Conservation (phyloP, 1,140 invertebrate genomes). For the Drosophila lacteicornis region DNA sequence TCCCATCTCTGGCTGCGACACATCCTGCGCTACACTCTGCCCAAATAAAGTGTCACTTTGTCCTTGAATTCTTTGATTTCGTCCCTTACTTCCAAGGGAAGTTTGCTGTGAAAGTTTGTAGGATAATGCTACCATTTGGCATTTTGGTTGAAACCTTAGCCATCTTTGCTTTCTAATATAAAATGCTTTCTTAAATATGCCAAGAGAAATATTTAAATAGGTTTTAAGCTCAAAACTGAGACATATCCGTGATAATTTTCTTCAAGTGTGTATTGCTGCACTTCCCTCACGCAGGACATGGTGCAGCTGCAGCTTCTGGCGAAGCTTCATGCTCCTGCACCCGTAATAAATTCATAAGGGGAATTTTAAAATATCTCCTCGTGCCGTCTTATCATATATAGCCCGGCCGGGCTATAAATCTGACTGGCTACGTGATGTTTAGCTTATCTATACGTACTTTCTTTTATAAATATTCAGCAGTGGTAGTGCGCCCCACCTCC, state of each 20-base stretch:
- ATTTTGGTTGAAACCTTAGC: not conserved
- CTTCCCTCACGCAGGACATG: slow-evolving; percentile 45
- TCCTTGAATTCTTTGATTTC: slow-evolving; percentile 1
- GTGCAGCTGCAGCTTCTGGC: slow-evolving; percentile 18
- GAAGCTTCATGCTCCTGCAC: slow-evolving; percentile 24
- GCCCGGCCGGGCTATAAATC: slow-evolving; percentile 45
- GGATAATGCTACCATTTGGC: too few species aligned
- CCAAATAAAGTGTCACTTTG: not conserved
- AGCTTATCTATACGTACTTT: slow-evolving; percentile 16
- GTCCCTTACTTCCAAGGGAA: not conserved
- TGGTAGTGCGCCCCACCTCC: slow-evolving; percentile 23
- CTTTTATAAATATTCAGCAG: slow-evolving; percentile 72
- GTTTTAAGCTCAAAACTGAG: too few species aligned
- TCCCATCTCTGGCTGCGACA: slow-evolving; percentile 32
- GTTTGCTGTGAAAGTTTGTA: not conserved
- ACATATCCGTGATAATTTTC: not conserved
- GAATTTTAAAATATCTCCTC: slow-evolving; percentile 66
- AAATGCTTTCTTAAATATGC: not conserved
- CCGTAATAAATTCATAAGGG: slow-evolving; percentile 76
- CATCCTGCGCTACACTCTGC: slow-evolving; percentile 12
- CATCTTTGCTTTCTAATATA: not conserved
- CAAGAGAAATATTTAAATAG: not conserved
- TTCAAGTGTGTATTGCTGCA: slow-evolving; percentile 41
- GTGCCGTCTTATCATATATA: slow-evolving; percentile 56
- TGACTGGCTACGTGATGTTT: slow-evolving; percentile 62